phyloP scores from a whole-genome alignment of 2,797 vertebrate genomes.

The Labeo calbasu region DNA sequence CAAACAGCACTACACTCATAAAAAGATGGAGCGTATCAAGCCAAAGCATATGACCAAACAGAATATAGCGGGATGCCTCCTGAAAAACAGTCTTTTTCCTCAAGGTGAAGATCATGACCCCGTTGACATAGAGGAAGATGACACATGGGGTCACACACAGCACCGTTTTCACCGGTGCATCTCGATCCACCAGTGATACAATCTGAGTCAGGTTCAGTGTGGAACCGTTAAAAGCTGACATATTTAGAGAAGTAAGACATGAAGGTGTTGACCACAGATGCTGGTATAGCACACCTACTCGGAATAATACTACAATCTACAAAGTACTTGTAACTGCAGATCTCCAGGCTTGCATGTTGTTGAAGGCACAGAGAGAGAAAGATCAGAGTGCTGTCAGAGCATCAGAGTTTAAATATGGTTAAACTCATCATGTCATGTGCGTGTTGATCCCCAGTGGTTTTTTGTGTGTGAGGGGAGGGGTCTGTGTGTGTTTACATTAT shows the following conservation, averaged over 20 bases:
- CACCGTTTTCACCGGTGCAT: conserved; percentile 4
- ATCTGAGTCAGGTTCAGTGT: conserved; percentile 14
- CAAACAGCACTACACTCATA: conserved; percentile 56
- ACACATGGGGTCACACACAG: conserved; percentile 29
- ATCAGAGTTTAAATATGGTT: background rate
- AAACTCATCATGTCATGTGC: background rate
- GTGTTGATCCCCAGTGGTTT: background rate
- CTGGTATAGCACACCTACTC: background rate
- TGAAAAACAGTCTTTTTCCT: conserved; percentile 50
- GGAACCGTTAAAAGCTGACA: conserved; percentile 14
- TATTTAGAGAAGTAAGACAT: background rate
- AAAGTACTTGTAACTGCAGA: background rate
- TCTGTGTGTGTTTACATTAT: background rate
- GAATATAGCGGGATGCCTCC: conserved; percentile 68
- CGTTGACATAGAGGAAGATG: conserved; percentile 55
- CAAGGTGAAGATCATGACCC: conserved; percentile 64
- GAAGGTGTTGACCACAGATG: background rate
- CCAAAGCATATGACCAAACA: conserved; percentile 72
- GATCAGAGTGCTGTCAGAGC: background rate
- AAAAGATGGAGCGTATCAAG: conserved; percentile 16
- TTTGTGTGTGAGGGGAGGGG: background rate
- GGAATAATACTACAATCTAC: background rate
- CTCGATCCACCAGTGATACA: background rate
- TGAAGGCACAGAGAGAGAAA: background rate
- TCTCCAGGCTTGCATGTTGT: background rate